A percentile compares a stretch with the other conserved stretches of the same genome.
phyloP scores from a whole-genome alignment of 1,140 invertebrate genomes.

The Aphidius gifuensis region DNA sequence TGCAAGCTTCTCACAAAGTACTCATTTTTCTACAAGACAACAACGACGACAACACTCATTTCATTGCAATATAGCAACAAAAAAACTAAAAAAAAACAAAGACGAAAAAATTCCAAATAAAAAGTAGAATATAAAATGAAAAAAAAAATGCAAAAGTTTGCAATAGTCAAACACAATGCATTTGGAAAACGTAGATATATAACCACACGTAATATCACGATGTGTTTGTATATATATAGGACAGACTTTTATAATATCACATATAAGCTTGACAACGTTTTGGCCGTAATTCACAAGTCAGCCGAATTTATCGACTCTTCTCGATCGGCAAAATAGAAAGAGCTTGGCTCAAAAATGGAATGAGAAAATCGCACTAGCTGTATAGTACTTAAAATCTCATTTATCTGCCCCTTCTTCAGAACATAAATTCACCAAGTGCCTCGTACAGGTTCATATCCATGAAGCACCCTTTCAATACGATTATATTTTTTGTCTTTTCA shows the following conservation, averaged over 20 bases:
- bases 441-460: constrained; percentile 25
- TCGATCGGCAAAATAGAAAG: constrained; percentile 27
- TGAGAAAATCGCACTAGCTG: constrained; percentile 5
- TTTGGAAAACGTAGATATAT: not conserved
- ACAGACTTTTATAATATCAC: constrained; percentile 12
- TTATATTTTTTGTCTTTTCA: constrained; percentile 7
- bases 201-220: not conserved
- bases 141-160: not conserved
- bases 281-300: constrained; percentile 24
- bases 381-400: constrained; percentile 48
- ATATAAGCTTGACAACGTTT: constrained; percentile 16
- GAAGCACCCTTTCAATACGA: constrained; percentile 17
- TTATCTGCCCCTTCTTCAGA: constrained; percentile 40
- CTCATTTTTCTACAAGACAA: too few species aligned
- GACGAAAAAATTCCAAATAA: not conserved
- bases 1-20: too few species aligned
- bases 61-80: not conserved
- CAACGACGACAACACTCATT: too few species aligned
- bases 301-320: constrained; percentile 27
- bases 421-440: constrained; percentile 44
- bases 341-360: constrained; percentile 13
- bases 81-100: constrained; percentile 1
- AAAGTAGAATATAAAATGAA: not conserved
- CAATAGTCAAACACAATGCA: not conserved
- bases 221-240: constrained; percentile 9